Conservation (phyloP, 2,113 vertebrate genomes). For the Zosterops japonicus region DNA sequence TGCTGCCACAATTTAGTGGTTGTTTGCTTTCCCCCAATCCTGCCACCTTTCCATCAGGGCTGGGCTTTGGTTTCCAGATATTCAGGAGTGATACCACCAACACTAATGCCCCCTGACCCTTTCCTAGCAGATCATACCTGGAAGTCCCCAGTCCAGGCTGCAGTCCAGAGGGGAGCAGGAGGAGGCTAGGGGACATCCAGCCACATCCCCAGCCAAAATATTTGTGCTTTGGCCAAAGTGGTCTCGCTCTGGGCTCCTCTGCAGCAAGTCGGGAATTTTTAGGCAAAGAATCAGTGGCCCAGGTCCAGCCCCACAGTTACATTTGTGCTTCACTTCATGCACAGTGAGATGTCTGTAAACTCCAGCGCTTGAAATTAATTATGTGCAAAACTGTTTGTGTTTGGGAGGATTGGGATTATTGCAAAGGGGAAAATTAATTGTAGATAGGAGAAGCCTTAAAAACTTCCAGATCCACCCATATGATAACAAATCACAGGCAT, state of each 20-base stretch:
- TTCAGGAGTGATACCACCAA: not conserved
- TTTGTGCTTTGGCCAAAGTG: not conserved
- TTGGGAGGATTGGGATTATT: not conserved
- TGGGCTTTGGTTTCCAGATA: not conserved
- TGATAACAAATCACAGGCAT: slow-evolving; percentile 20
- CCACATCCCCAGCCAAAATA: not conserved
- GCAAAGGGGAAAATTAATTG: not conserved
- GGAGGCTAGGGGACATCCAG: not conserved
- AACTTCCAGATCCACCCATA: slow-evolving; percentile 29
- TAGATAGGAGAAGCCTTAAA: slow-evolving; percentile 16
- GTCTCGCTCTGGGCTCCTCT: not conserved
- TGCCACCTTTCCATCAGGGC: not conserved
- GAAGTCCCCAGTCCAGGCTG: not conserved
- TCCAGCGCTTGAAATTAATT: slow-evolving; percentile 19
- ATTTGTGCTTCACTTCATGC: not conserved
- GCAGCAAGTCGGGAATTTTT: not conserved
- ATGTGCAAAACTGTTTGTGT: not conserved
- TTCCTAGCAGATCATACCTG: rapidly evolving
- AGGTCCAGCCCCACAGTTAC: not conserved
- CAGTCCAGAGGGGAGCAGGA: not conserved
- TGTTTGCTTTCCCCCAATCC: rapidly evolving
- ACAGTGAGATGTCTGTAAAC: not conserved
- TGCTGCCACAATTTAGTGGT: not conserved
- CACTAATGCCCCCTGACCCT: rapidly evolving
- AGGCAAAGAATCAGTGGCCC: not conserved